Evolutionary conservation across 2,888 invertebrate species (phyloP), one percentile per base, ranked within the genome.

Genomic region (Hybos culiciformis): DNA sequence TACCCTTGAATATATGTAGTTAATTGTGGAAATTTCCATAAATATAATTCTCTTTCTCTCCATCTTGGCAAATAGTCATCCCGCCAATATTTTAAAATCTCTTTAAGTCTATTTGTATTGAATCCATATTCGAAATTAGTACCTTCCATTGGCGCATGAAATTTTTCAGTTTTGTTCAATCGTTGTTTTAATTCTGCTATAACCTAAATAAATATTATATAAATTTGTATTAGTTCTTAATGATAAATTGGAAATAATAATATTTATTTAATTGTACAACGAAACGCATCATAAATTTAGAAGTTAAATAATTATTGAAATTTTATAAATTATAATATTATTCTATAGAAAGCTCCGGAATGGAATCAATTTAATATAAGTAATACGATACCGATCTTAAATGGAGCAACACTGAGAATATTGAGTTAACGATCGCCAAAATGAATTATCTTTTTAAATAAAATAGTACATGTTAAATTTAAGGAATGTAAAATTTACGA

Each of bases 111-210:
- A 31, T 77, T 70, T 0, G 79, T 67, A 56, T 86, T 83, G 58
- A 91, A 80, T 3, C 93, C 93, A 56, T 90, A 90, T 45, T 78
- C 73, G 63, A 87, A 91, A 6, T 74, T 75, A 0, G 70, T 64
- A 38, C 73, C 74, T 60, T 84, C 79, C 37, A 84, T 56, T 0
- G 85, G 80, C 11, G 69, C 68, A 0, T 66, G 61, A 4, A 73
- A 66, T 3, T 70, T 60, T 5, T n/a, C 20, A 15, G 73, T 69
- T 39, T 67, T 68, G 40, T 67, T 69, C 40, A 87, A 63, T 40
- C 81, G 70, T 15, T 63, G 52, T 50, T 73, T 72, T 34, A 84
- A 63, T 53, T 80, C 74, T 75, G 41, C 6, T 26, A 31, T 14
- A 24, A 23, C 23, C 34, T 23, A 41, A n/a, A 26, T 31, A 17